phyloP scores from a whole-genome alignment of 2,113 vertebrate genomes.

The Zosterops borbonicus region DNA sequence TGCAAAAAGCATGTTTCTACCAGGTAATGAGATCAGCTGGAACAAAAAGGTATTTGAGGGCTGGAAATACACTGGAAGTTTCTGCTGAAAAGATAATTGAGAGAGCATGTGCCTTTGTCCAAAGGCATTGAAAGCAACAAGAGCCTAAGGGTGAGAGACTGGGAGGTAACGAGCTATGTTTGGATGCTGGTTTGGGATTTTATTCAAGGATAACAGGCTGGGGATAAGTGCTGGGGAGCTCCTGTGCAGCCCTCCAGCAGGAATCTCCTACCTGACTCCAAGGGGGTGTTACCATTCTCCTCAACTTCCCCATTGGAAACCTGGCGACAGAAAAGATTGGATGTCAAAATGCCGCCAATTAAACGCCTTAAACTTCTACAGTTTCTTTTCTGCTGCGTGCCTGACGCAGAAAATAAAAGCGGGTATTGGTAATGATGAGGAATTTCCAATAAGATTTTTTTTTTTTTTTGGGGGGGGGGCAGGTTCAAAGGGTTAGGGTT shows the following conservation, averaged over 20 bases:
- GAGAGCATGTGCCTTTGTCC: neutral
- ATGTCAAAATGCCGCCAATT: rapidly evolving
- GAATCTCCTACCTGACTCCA: neutral
- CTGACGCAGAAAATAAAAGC: neutral
- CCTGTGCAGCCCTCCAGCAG: neutral
- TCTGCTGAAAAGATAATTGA: neutral
- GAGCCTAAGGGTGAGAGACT: neutral
- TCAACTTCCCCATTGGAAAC: neutral
- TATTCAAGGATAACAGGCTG: neutral
- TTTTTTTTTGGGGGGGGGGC: neutral
- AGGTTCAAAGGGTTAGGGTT: neutral
- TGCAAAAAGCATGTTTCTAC: neutral
- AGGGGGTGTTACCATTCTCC: neutral
- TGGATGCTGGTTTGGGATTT: neutral
- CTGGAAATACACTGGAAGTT: neutral
- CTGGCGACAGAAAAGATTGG: rapidly evolving
- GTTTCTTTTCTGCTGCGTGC: neutral
- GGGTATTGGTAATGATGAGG: too few relatives aligned
- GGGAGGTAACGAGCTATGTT: rapidly evolving
- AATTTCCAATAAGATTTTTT: neutral
- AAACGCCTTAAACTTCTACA: neutral
- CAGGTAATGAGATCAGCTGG: neutral
- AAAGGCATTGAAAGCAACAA: neutral
- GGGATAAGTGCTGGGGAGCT: neutral
- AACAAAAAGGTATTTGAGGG: neutral